Evolutionary conservation across 2,888 invertebrate species (phyloP).

Genomic region (Phorcus lineatus): DNA sequence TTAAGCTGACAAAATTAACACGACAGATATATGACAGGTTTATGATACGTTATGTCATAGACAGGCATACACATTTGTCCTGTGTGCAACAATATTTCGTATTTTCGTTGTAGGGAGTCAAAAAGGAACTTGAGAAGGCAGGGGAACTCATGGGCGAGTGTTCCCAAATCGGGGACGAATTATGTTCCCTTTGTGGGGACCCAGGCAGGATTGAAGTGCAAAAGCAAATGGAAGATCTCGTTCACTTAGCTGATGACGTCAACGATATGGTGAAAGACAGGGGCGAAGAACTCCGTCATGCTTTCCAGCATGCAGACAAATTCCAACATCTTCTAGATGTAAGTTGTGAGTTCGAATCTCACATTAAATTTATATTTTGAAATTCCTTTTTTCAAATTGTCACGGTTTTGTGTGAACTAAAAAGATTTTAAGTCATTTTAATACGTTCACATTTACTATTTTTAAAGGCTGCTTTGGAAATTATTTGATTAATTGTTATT

Average conservation of each 20-base stretch:
- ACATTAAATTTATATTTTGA: neutral
- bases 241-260: conserved; percentile 70
- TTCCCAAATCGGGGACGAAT: conserved; percentile 62
- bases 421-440: no score
- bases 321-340: conserved; percentile 71
- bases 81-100: no score
- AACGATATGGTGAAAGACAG: conserved; percentile 71
- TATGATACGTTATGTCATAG: no score
- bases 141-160: conserved; percentile 62
- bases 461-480: no score
- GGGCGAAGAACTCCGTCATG: conserved; percentile 67
- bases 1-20: no score
- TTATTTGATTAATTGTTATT: no score
- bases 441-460: neutral
- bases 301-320: conserved; percentile 68
- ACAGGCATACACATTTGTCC: no score
- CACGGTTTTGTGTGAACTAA: no score
- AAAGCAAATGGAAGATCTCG: conserved; percentile 73
- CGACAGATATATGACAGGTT: no score
- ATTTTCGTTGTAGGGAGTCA: conserved; percentile 61
- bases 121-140: conserved; percentile 68
- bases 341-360: conserved; percentile 23
- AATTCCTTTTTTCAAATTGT: neutral
- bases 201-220: conserved; percentile 73
- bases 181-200: conserved; percentile 69